Conservation (phyloP, 2,888 invertebrate genomes). For the Cyclophora punctaria region DNA sequence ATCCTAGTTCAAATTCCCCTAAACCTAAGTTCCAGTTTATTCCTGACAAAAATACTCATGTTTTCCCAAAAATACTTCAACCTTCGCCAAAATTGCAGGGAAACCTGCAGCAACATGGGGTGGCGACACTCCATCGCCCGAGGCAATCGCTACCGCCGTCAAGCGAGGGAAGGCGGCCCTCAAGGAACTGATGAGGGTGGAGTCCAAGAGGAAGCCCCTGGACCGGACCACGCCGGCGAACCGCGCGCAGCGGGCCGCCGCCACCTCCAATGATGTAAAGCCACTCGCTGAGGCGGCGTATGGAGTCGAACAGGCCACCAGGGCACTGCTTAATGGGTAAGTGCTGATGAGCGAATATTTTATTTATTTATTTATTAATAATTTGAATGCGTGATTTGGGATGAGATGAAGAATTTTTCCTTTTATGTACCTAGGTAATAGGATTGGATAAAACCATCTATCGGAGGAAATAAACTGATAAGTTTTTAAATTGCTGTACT, state of each 20-base stretch:
- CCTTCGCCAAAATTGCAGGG: slow-evolving; percentile 21
- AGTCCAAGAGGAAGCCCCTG: slow-evolving; percentile 62
- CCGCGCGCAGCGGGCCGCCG: slow-evolving; percentile 81
- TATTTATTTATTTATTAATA: too few species aligned
- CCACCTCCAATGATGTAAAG: slow-evolving; percentile 76
- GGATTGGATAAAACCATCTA: too few species aligned
- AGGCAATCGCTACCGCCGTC: slow-evolving; percentile 66
- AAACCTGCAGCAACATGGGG: slow-evolving; percentile 37
- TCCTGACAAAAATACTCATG: background rate
- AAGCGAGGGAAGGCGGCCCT: slow-evolving; percentile 75
- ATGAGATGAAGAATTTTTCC: too few species aligned
- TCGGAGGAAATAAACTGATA: too few species aligned
- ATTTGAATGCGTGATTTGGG: too few species aligned
- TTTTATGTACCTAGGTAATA: too few species aligned
- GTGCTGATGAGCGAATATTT: slow-evolving; percentile 16
- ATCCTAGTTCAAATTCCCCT: too few species aligned
- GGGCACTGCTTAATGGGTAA: slow-evolving; percentile 69
- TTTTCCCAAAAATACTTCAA: too few species aligned
- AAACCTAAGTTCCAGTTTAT: background rate
- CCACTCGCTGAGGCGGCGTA: slow-evolving; percentile 79
- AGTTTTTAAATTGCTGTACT: too few species aligned
- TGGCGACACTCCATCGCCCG: slow-evolving; percentile 33
- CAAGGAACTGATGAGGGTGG: slow-evolving; percentile 68
- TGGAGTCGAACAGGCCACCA: slow-evolving; percentile 81
- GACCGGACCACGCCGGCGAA: slow-evolving; percentile 77